Evolutionary conservation across 1,140 invertebrate species (phyloP), one percentile per base, ranked within the genome.

Genomic region (Drosophila sp.): DNA sequence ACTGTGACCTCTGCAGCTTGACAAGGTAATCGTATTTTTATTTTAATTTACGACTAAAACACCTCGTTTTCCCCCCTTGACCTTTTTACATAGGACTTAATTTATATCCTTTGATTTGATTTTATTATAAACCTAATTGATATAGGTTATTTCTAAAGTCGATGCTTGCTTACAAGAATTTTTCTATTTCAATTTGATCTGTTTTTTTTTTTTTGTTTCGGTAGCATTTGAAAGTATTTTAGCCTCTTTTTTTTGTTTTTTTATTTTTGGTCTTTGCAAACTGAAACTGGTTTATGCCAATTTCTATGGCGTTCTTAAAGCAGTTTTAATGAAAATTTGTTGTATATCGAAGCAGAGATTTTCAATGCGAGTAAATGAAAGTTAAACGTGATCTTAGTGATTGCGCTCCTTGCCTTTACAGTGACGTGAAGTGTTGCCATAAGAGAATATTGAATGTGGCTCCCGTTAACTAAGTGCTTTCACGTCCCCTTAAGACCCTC

Each of bases 191-290:
- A 23, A 23, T 50, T 50, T 50, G 44, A 50, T 50, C 33, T 58
- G 56, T 32, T 35, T 58, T 57, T 35, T 57, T 8, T 3, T 58
- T 58, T 38, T 5, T 32, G 32, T 58, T 58, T 58, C 32, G 17
- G 55, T 57, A 57, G 55, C 55, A 57, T 58, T 58, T 58, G 56
- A 58, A 58, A 58, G 56, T 58, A 23, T 58, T 25, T 57, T 57
- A 23, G 33, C 7, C 33, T 35, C 10, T 17, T 8, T 29, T 8
- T 29, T 30, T 55, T 29, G 8, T 38, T 38, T 38, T 55, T 29
- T 55, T 55, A 29, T 27, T 33, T 38, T 58, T 35, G 56, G 56
- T 62, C 29, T 62, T 62, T n/a, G 41, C 29, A n/a, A 58, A 58
- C 33, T 32, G 32, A 58, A 58, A 58, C 56, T 58, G 56, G 56